phyloP scores from a whole-genome alignment of 2,113 vertebrate species.

The Pogonocichla stellata region DNA sequence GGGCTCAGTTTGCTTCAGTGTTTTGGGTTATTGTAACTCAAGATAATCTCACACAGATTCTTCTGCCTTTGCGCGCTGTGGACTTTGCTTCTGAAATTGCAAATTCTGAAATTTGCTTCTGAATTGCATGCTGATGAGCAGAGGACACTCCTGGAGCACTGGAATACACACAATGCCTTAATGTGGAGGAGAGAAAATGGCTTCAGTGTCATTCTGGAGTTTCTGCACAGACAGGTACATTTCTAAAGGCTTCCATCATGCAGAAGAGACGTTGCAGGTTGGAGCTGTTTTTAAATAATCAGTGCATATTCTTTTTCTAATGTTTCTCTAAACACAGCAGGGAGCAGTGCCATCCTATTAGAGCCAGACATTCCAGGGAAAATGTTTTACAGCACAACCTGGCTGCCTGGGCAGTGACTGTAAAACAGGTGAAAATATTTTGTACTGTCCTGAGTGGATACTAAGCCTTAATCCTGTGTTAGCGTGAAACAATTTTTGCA shows the following conservation, averaged over 20 bases:
- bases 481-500: not conserved
- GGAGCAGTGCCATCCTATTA: not conserved
- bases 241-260: not conserved
- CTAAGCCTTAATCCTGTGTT: not conserved
- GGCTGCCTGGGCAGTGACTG: not conserved
- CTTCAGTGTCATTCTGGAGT: not conserved
- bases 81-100: not conserved
- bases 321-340: not conserved
- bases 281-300: not conserved
- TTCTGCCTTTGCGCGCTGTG: not conserved
- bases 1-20: slow-evolving; percentile 2
- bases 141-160: not conserved
- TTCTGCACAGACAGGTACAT: not conserved
- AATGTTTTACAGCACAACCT: not conserved
- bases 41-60: not conserved
- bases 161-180: not conserved
- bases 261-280: not conserved
- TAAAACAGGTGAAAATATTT: not conserved
- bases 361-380: not conserved
- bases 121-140: not conserved
- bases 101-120: too few relatives aligned
- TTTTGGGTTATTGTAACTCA: not conserved
- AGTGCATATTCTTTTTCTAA: not conserved
- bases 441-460: not conserved
- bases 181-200: not conserved